Base-by-base conservation (phyloP, 1,140 invertebrate species). In the Grapholita molesta region DNA sequence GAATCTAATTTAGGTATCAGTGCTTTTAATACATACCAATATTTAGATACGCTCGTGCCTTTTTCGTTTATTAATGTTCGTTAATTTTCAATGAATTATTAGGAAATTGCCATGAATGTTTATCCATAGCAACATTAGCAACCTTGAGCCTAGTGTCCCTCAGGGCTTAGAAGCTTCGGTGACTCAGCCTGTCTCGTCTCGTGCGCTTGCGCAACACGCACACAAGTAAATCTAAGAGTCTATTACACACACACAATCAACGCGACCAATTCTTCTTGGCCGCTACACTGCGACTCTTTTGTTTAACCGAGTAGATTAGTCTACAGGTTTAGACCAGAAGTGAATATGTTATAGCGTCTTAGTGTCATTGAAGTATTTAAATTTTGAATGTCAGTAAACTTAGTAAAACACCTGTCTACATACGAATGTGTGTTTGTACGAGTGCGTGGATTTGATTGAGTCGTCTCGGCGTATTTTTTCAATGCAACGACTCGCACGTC, bases 401-500 rank as follows among this genome's bases (percentile, higher is more conserved):
- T 79, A 76, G 76, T 79, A 77, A 81, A 81, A 72, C 85, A 85
- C 80, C 84, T 89, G 86, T 89, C 86, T 84, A 85, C 82, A 85
- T 84, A 84, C 72, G 72, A 78, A 78, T 74, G 78, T 80, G 74
- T 83, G 79, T 78, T 70, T 71, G 25, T 77, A 73, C 76, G n/a
- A n/a, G n/a, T n/a, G n/a, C n/a, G 71, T 79, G 78, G 77, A 85
- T 85, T 85, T 86, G 80, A 86, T 86, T 83, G 74, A 88, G 79
- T 79, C 79, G 68, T 74, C 72, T 76, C 70, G 64, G 71, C 71
- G 70, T 70, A 72, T 79, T 61, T 86, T 77, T 87, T 88, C 79
- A 74, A 80, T 74, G 71, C 64, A 67, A 66, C 64, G 73, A 76
- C 69, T 65, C 72, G 78, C 80, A 84, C 77, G 55, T 61, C 15